Evolutionary conservation across 2,888 invertebrate species (phyloP).

Genomic region (Coelinius sp.): DNA sequence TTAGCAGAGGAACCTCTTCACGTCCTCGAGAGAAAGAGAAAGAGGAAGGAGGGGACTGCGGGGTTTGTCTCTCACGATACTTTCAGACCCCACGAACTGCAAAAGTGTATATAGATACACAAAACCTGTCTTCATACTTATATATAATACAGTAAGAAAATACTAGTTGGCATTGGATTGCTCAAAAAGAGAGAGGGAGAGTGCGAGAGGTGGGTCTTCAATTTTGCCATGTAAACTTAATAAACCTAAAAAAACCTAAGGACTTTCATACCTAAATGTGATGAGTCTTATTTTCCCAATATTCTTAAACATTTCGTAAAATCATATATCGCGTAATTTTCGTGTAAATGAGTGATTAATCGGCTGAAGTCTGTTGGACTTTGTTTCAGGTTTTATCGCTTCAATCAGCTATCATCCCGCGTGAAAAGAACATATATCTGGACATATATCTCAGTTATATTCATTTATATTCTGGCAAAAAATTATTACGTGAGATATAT

Average conservation of each 20-base stretch:
- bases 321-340: slow-evolving; percentile 26
- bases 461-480: no score
- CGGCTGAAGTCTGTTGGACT: neutral
- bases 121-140: slow-evolving; percentile 44
- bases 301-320: neutral
- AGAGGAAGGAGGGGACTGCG: slow-evolving; percentile 32
- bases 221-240: slow-evolving; percentile 40
- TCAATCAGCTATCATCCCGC: slow-evolving; percentile 1
- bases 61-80: slow-evolving; percentile 45
- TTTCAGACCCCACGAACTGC: slow-evolving; percentile 43
- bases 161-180: slow-evolving; percentile 47
- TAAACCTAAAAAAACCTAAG: slow-evolving; percentile 9
- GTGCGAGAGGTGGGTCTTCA: slow-evolving; percentile 45
- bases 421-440: no score
- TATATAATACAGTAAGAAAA: slow-evolving; percentile 48
- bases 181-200: slow-evolving; percentile 27
- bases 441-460: no score
- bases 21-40: slow-evolving; percentile 40
- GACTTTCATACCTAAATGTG: neutral
- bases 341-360: neutral
- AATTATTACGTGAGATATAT: no score
- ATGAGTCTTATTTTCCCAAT: neutral
- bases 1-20: slow-evolving; percentile 36
- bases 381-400: neutral
- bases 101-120: slow-evolving; percentile 27